Base-by-base conservation (phyloP, 2,888 invertebrate species). In the Hirudinaria manillensis region DNA sequence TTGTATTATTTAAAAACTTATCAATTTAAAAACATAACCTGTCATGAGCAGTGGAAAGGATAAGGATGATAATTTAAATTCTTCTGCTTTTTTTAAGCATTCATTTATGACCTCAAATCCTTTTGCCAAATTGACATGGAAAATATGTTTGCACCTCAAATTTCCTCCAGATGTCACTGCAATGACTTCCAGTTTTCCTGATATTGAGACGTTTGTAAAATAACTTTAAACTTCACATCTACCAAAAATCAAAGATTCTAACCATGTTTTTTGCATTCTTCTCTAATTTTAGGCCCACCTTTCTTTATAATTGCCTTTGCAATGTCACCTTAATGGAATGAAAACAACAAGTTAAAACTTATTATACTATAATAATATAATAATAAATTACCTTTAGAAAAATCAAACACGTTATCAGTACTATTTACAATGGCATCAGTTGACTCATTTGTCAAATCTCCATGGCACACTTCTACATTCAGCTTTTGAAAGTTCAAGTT, bases 391-490 rank as follows among this genome's bases (percentile, higher is more conserved):
- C 61, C 61, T 61, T 24, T 61, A 27, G 24, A 27, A 19, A 61
- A 61, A 61, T 61, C 61, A 61, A 76, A 32, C 27, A 27, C 51
- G 7, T 38, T 34, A 51, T 77, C 66, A 32, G 75, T 75, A 32
- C 76, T 72, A 45, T 77, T 77, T 16, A 77, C 77, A 53, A 77
- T 76, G n/a, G 55, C 77, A 72, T 76, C 76, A 16, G 77, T 73
- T 19, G 6, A 13, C 51, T 77, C 75, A 16, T 67, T 45, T 21
- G 77, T 77, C 2, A 77, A 66, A 36, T 77, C 77, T 61, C 77
- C 77, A 2, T 68, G 68, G 68, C 3, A 68, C 13, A 68, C 36
- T 34, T 68, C 68, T 0, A 68, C n/a, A 10, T 13, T 34, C 29
- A 68, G 21, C 32, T 68, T 36, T 68, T 10, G 10, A 45, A 16